A percentile compares a stretch with the other conserved stretches of the same genome.
Evolutionary conservation across 2,888 invertebrate species (phyloP).

Genomic region (Andrena haemorrhoa): DNA sequence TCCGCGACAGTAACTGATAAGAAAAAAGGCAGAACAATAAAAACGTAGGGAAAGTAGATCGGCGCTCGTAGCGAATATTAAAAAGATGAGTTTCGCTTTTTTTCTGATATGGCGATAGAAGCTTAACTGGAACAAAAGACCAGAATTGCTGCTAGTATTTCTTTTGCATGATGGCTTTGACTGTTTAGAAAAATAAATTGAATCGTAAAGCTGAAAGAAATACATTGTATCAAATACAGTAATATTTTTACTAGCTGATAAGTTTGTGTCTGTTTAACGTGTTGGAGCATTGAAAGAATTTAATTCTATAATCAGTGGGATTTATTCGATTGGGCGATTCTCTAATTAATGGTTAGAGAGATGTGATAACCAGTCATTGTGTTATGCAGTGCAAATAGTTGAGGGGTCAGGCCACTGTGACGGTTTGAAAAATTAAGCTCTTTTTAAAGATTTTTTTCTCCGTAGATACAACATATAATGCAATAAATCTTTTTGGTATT

Average conservation of each 20-base stretch:
- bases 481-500: no score
- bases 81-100: neutral
- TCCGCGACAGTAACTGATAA: conserved; percentile 11
- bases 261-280: no score
- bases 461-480: no score
- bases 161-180: neutral
- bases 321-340: neutral
- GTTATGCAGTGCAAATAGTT: no score
- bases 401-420: no score
- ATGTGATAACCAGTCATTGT: no score
- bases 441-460: no score
- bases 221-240: no score
- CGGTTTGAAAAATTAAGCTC: no score
- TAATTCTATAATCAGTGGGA: neutral
- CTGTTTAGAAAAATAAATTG: neutral
- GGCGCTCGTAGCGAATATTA: neutral
- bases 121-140: neutral
- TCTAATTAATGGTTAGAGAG: neutral
- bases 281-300: neutral
- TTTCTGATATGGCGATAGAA: neutral
- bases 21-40: neutral
- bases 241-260: no score
- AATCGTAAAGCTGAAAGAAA: neutral
- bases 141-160: neutral
- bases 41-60: neutral